Evolutionary conservation across 1,140 invertebrate species (phyloP).

Genomic region (Nomia melanderi): DNA sequence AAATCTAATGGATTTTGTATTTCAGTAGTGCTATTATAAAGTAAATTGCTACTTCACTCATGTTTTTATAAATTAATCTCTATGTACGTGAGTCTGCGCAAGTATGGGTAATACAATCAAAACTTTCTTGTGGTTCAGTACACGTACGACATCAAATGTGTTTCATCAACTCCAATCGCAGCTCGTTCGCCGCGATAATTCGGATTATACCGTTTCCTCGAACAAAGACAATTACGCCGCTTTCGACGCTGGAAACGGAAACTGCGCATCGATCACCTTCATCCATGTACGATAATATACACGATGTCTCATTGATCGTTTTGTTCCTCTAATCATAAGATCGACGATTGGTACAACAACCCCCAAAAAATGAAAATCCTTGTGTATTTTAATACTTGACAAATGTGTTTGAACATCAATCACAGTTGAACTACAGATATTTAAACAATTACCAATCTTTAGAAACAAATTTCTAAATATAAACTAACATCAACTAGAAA

Average conservation of each 20-base stretch:
- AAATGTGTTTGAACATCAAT: no score
- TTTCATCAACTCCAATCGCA: background rate
- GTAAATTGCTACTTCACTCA: background rate
- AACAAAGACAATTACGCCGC: constrained; percentile 4
- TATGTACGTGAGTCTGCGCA: no score
- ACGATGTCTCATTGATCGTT: background rate
- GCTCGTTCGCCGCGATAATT: constrained; percentile 1
- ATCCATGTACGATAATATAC: background rate
- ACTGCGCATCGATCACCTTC: constrained; percentile 20
- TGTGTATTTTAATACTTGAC: no score
- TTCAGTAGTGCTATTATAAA: no score
- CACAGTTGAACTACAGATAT: no score
- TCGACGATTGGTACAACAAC: no score
- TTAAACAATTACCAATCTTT: no score
- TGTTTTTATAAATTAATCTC: background rate
- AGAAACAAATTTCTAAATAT: no score
- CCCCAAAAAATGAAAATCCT: no score
- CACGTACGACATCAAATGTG: background rate
- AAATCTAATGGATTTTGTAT: no score
- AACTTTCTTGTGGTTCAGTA: background rate
- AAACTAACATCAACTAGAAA: no score
- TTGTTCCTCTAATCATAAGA: background rate
- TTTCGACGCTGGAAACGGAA: constrained; percentile 17
- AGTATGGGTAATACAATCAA: no score
- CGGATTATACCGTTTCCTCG: constrained; percentile 7